Evolutionary conservation across 1,140 invertebrate genomes (phyloP), one percentile per base, ranked within the genome.

Genomic region (Protaetia brevitarsis): DNA sequence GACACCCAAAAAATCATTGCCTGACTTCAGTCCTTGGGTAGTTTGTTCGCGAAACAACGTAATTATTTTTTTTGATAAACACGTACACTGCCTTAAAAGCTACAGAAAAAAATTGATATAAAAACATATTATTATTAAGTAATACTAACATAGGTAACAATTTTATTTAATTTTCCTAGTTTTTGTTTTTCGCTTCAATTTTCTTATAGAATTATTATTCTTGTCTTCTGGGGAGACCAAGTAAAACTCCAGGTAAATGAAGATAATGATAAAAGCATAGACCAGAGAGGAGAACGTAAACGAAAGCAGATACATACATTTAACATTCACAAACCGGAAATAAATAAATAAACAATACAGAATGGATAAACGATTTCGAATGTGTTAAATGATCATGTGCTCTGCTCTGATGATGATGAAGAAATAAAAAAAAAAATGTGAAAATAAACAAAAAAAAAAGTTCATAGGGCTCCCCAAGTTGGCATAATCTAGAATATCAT

Each of bases 91-190:
- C 23, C 45, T 58, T 58, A 7, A 59, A 59, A 23, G 30, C 57
- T 59, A 59, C 11, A 59, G 41, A 59, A 59, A n/a, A n/a, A n/a
- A n/a, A n/a, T n/a, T n/a, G n/a, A n/a, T 59, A 29, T 31, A 59
- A 59, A 59, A 59, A n/a, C n/a, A n/a, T n/a, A n/a, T n/a, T n/a
- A n/a, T n/a, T 29, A 29, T 59, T 59, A 59, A 59, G 27, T 59
- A 59, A 59, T 59, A 59, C 57, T 59, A 59, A 59, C 57, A 59
- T 28, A 59, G 57, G 57, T 59, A 59, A 59, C 23, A 59, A 27
- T n/a, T 23, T 21, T n/a, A 23, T 8, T 56, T 56, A n/a, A 23
- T 56, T 3, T 56, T 56, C 23, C 10, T 23, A 56, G 11, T 36
- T 51, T 16, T 51, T 51, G 21, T 23, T 51, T 51, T 51, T 51